Evolutionary conservation across 1,140 invertebrate genomes (phyloP), one percentile per base, ranked within the genome.

Genomic region (Trichonephila clavata): DNA sequence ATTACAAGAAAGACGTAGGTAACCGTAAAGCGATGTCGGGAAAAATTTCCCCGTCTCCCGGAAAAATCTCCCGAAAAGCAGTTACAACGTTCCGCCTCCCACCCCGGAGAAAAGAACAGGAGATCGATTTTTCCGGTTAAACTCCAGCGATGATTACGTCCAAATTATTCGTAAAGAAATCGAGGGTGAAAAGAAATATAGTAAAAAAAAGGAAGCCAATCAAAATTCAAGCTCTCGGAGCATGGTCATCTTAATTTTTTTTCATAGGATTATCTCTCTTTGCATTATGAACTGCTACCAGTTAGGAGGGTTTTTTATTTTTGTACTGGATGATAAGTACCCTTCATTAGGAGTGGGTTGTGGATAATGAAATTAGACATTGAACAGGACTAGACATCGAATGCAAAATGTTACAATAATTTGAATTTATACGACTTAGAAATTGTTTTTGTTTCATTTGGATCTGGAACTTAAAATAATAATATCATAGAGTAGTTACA

Each of bases 71-170:
- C 71, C 71, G 71, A 77, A 50, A 77, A 14, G 71, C 24, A 39
- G 27, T 77, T 77, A 77, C 71, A 77, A 32, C 71, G 71, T 77
- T 32, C 50, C 24, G 60, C 71, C 86, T 77, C 83, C 21, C 20
- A 50, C 63, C 63, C 86, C 8, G 13, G 68, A 80, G n/a, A 65
- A 89, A 77, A 87, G 59, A 89, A 71, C 43, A 59, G 83, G 57
- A 71, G 39, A 90, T 90, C 89, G 89, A 90, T 90, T 90, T 90
- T 90, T 90, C 68, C 71, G 89, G 68, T 81, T 90, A 81, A 90
- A 80, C 32, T 90, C 68, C 71, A 24, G 8, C 71, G 68, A 80
- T 80, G 89, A 80, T 90, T 90, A 81, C 65, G 89, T 90, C 57
- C 89, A 81, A 90, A 90, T 90, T 90, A 90, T 90, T 80, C 68